Evolutionary conservation across 2,113 vertebrate species (phyloP).

Genomic region (Pteropus alecto): DNA sequence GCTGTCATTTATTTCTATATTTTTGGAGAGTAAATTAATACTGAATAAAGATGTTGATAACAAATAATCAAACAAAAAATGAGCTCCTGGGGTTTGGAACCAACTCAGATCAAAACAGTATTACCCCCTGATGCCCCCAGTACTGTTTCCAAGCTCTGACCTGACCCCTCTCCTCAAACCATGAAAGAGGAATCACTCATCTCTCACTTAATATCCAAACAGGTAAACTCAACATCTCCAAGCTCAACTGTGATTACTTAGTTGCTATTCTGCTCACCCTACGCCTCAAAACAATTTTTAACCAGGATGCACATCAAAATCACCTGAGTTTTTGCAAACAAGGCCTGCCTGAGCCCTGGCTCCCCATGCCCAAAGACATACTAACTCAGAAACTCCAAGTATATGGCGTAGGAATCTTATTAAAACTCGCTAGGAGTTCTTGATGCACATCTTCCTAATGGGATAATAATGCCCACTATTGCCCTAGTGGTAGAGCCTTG

Average conservation of each 20-base stretch:
- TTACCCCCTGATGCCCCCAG: background rate
- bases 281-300: background rate
- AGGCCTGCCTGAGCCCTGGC: background rate
- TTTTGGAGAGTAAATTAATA: background rate
- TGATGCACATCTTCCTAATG: rapidly evolving
- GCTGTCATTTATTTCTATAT: constrained; percentile 18
- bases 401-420: background rate
- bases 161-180: background rate
- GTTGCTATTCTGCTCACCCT: background rate
- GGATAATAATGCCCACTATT: background rate
- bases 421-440: background rate
- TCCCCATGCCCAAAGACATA: background rate
- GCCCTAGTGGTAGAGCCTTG: rapidly evolving
- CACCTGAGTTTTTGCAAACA: background rate
- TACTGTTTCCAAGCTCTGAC: background rate
- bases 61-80: background rate
- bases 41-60: constrained; percentile 16
- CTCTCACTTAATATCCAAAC: background rate
- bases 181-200: background rate
- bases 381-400: background rate
- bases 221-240: background rate
- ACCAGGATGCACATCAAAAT: background rate
- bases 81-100: background rate
- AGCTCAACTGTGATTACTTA: background rate
- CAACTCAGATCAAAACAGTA: background rate